Conservation (phyloP, 2,888 invertebrate genomes). For the Elegia similella region DNA sequence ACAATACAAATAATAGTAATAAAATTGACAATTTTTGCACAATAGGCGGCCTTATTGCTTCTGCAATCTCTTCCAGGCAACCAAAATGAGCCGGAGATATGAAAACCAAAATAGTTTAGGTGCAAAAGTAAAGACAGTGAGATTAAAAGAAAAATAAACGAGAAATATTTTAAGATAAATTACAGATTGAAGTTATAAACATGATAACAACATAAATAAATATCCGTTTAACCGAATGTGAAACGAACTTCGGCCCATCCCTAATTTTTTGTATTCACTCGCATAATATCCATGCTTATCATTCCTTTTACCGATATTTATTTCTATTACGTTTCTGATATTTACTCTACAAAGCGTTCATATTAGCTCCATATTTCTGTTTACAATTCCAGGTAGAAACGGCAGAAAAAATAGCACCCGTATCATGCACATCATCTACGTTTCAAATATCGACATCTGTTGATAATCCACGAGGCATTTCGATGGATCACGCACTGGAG, state of each 20-base stretch:
- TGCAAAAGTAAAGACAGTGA: too few relatives aligned
- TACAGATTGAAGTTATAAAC: too few relatives aligned
- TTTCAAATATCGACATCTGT: constrained; percentile 67
- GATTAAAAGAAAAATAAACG: too few relatives aligned
- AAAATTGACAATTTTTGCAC: too few relatives aligned
- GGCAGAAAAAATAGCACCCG: constrained; percentile 46
- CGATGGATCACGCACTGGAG: constrained; percentile 63
- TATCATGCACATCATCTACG: constrained; percentile 56
- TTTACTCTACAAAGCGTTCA: constrained; percentile 13
- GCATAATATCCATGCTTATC: neutral
- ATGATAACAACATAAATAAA: too few relatives aligned
- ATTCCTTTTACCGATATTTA: neutral
- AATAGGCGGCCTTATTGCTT: too few relatives aligned
- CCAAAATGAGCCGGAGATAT: too few relatives aligned
- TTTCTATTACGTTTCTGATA: constrained; percentile 1
- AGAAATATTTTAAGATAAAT: too few relatives aligned
- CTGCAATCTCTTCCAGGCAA: too few relatives aligned
- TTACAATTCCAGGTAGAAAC: constrained; percentile 45
- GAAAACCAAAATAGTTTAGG: too few relatives aligned
- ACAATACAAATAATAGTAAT: too few relatives aligned
- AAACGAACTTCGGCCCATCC: too few relatives aligned
- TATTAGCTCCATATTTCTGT: constrained; percentile 25
- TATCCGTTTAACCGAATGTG: neutral
- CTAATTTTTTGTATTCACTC: neutral
- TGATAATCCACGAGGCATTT: constrained; percentile 62